Percentiles rank a stretch among this genome's conserved stretches.
Conservation (phyloP, 2,113 vertebrate genomes). For the Sapajus apella region DNA sequence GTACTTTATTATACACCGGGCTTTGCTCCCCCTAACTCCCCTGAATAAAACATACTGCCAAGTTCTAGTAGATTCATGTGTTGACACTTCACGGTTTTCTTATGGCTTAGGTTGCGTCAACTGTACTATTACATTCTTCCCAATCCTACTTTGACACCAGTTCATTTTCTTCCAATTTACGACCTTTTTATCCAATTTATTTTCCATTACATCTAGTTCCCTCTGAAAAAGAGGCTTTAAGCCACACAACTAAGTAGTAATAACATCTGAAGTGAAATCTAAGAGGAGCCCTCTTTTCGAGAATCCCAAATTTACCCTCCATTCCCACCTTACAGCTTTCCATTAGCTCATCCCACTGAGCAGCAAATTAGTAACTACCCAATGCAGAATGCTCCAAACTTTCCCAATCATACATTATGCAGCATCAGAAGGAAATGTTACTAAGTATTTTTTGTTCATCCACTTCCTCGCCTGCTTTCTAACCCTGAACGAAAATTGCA, state of each 20-base stretch:
- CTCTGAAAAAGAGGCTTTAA: not conserved
- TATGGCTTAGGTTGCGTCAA: not conserved
- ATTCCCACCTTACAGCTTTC: not conserved
- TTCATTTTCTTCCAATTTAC: not conserved
- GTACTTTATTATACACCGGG: not conserved
- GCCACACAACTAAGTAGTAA: not conserved
- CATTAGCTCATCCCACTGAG: not conserved
- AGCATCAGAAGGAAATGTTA: not conserved
- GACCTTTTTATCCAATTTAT: not conserved
- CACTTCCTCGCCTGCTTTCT: not conserved
- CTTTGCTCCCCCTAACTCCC: not conserved
- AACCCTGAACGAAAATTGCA: not conserved
- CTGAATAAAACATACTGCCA: not conserved
- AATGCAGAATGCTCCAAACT: not conserved
- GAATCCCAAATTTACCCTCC: not conserved
- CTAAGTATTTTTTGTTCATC: not conserved
- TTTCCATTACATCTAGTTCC: not conserved
- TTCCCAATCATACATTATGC: not conserved
- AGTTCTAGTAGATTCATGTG: not conserved
- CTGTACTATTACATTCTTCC: not conserved
- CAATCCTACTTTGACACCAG: not conserved
- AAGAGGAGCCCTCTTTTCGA: not conserved
- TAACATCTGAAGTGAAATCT: not conserved
- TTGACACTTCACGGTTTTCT: not conserved
- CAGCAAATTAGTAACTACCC: not conserved